Evolutionary conservation across 2,797 vertebrate genomes (phyloP).

Genomic region (Cuniculus paca): DNA sequence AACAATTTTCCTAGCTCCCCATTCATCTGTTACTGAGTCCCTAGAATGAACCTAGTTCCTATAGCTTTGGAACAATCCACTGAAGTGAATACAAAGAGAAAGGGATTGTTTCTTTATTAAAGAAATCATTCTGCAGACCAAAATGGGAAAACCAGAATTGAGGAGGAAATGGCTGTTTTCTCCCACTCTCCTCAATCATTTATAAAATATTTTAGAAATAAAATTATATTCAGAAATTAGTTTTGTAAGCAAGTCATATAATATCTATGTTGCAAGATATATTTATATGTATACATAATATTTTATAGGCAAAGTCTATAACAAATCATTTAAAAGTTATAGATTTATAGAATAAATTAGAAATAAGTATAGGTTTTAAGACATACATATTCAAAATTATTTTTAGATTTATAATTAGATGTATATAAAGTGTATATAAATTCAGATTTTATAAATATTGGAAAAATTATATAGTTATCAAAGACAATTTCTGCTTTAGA

Average conservation of each 20-base stretch:
- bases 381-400: not conserved
- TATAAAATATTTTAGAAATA: slow-evolving; percentile 27
- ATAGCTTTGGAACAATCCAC: not conserved
- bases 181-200: not conserved
- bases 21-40: not conserved
- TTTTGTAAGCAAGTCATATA: not conserved
- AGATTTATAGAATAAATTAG: slow-evolving; percentile 30
- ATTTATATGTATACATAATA: slow-evolving; percentile 35
- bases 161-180: slow-evolving; percentile 9
- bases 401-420: not conserved
- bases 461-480: slow-evolving; percentile 17
- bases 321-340: slow-evolving; percentile 23
- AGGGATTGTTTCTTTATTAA: slow-evolving; percentile 32
- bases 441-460: slow-evolving; percentile 2
- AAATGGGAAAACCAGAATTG: slow-evolving; percentile 32
- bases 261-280: not conserved
- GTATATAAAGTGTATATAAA: not conserved
- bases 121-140: not conserved
- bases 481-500: slow-evolving; percentile 16
- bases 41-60: not conserved
- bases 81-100: slow-evolving; percentile 33
- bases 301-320: not conserved
- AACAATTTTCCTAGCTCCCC: not conserved
- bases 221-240: slow-evolving; percentile 34
- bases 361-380: not conserved